These are phyloP conservation scores for Ophion slaviceki DNA, from an alignment of 2,888 invertebrate species.

Conservation along the genomic window DNA sequence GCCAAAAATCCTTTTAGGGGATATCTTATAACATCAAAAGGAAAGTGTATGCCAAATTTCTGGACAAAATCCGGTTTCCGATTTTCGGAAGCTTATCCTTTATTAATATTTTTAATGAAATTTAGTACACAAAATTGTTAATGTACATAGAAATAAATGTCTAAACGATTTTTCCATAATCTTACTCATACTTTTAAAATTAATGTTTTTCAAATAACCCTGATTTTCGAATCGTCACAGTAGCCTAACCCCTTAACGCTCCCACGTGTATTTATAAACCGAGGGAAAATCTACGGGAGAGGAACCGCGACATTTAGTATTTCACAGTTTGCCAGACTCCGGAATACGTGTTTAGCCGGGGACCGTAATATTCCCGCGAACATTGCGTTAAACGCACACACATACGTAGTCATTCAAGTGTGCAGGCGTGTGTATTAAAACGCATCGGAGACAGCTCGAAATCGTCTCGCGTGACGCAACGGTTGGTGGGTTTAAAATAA, in stretches of 20 bases:
- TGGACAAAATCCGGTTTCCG: too few species aligned
- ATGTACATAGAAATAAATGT: too few species aligned
- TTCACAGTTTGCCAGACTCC: constrained; percentile 15
- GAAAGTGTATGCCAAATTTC: too few species aligned
- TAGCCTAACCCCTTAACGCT: background rate
- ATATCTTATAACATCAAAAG: too few species aligned
- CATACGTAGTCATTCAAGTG: background rate
- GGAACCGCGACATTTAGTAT: constrained; percentile 2
- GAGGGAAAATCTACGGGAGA: constrained; percentile 11
- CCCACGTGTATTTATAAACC: constrained; percentile 40
- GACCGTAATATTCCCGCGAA: background rate
- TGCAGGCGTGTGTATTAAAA: constrained; percentile 24
- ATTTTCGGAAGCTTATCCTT: too few species aligned
- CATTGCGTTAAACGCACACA: background rate
- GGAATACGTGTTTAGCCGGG: constrained; percentile 22
- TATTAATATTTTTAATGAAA: too few species aligned
- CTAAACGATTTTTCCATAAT: too few species aligned
- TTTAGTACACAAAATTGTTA: too few species aligned
- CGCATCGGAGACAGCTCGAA: constrained; percentile 59
- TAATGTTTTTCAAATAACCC: too few species aligned
- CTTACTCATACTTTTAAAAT: too few species aligned
- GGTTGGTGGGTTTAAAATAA: constrained; percentile 74
- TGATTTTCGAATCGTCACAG: too few species aligned
- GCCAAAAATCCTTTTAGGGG: too few species aligned
- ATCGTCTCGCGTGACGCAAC: constrained; percentile 61